These are phyloP conservation scores for Hippocampus abdominalis DNA, from an alignment of 2,113 vertebrate species.

Conservation along the genomic window DNA sequence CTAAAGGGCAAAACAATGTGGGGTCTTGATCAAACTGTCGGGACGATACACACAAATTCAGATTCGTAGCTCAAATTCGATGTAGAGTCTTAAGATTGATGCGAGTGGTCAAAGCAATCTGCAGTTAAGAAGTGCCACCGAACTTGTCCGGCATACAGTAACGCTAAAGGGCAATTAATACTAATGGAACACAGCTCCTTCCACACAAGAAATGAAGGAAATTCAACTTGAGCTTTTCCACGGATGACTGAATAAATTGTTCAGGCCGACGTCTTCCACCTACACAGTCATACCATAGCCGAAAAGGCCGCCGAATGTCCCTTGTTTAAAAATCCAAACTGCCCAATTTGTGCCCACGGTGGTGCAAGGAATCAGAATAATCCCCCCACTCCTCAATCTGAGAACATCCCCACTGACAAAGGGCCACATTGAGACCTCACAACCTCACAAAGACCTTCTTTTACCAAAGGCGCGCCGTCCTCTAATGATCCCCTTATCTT, in stretches of 20 bases:
- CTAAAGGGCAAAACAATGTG: slow-evolving; percentile 1
- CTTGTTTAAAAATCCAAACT: slow-evolving; percentile 31
- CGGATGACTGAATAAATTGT: neutral
- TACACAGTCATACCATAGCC: slow-evolving; percentile 55
- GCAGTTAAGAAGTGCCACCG: neutral
- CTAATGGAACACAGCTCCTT: neutral
- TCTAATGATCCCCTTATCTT: slow-evolving; percentile 62
- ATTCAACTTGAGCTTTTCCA: neutral
- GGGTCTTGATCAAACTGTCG: slow-evolving; percentile 11
- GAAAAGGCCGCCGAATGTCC: slow-evolving; percentile 34
- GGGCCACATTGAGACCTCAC: slow-evolving; percentile 63
- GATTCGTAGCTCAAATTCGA: too few species aligned
- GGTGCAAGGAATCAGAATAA: slow-evolving; percentile 52
- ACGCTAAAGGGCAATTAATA: slow-evolving; percentile 5
- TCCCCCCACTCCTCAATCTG: slow-evolving; percentile 43
- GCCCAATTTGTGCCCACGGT: slow-evolving; percentile 57
- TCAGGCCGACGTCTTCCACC: slow-evolving; percentile 44
- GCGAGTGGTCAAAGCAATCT: slow-evolving; percentile 1
- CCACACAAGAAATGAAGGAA: neutral
- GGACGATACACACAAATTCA: neutral
- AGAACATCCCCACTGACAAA: slow-evolving; percentile 65
- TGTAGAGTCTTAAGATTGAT: too few species aligned
- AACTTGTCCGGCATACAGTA: neutral
- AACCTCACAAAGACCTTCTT: slow-evolving; percentile 66
- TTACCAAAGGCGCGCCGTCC: slow-evolving; percentile 41